Conservation (phyloP, 2,113 vertebrate genomes). For the Lamprotornis superbus region DNA sequence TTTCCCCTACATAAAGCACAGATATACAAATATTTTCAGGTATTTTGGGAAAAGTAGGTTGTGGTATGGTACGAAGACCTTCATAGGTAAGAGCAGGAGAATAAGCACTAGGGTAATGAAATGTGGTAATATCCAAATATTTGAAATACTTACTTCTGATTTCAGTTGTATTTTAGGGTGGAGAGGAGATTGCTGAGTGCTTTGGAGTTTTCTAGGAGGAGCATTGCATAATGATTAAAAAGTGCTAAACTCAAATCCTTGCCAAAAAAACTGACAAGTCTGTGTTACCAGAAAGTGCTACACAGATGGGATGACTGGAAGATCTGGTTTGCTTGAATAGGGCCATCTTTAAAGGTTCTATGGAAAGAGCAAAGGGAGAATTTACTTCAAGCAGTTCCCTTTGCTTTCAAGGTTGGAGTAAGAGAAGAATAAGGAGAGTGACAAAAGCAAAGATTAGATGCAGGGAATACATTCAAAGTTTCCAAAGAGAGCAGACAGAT, state of each 20-base stretch:
- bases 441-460: neutral
- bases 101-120: neutral
- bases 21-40: neutral
- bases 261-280: neutral
- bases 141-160: neutral
- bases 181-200: neutral
- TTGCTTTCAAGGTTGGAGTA: neutral
- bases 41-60: neutral
- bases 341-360: neutral
- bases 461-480: neutral
- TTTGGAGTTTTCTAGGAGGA: neutral
- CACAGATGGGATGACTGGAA: neutral
- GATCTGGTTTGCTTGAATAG: neutral
- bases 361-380: neutral
- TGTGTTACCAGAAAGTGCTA: neutral
- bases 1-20: neutral
- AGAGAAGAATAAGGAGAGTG: neutral
- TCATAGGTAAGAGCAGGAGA: neutral
- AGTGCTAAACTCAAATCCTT: neutral
- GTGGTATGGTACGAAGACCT: neutral
- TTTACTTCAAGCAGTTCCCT: neutral
- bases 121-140: neutral
- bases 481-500: neutral
- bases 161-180: neutral
- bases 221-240: neutral